phyloP scores from a whole-genome alignment of 2,113 vertebrate genomes.

The Petromus typicus region DNA sequence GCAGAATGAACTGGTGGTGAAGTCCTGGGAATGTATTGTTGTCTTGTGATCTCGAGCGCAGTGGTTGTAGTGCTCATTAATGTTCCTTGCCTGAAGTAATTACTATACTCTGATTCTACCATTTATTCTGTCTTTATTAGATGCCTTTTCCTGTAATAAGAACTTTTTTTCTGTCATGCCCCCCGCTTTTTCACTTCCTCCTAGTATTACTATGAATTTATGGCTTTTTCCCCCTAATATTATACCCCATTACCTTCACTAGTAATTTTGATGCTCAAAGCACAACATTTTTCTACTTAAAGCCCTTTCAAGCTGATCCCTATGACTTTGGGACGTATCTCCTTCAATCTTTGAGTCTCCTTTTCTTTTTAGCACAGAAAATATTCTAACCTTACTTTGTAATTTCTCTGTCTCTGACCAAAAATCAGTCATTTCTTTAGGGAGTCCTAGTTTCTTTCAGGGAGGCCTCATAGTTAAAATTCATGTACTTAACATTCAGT shows the following conservation, averaged over 20 bases:
- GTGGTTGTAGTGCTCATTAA: background rate
- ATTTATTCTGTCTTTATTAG: slow-evolving; percentile 51
- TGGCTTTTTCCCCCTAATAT: slow-evolving; percentile 57
- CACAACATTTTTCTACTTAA: slow-evolving; percentile 60
- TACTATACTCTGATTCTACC: slow-evolving; percentile 34
- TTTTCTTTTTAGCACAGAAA: slow-evolving; percentile 46
- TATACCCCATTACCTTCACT: slow-evolving; percentile 63
- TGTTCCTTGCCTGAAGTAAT: slow-evolving; percentile 21
- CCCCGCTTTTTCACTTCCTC: background rate
- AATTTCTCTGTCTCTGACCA: slow-evolving; percentile 46
- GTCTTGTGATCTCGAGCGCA: background rate
- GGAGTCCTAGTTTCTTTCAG: slow-evolving; percentile 13
- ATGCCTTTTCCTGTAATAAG: slow-evolving; percentile 10
- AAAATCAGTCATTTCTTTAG: slow-evolving; percentile 30
- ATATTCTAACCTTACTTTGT: slow-evolving; percentile 16
- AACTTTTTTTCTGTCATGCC: background rate
- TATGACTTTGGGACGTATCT: background rate
- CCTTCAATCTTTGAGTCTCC: slow-evolving; percentile 1
- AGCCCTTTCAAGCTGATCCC: slow-evolving; percentile 50
- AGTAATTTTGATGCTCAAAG: slow-evolving; percentile 64
- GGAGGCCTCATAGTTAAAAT: slow-evolving; percentile 40
- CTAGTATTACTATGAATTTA: slow-evolving; percentile 51
- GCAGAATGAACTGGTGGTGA: background rate
- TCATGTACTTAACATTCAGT: background rate
- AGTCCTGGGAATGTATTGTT: background rate